Evolutionary conservation across 2,888 invertebrate species (phyloP).

Genomic region (Pachydiplax longipennis): DNA sequence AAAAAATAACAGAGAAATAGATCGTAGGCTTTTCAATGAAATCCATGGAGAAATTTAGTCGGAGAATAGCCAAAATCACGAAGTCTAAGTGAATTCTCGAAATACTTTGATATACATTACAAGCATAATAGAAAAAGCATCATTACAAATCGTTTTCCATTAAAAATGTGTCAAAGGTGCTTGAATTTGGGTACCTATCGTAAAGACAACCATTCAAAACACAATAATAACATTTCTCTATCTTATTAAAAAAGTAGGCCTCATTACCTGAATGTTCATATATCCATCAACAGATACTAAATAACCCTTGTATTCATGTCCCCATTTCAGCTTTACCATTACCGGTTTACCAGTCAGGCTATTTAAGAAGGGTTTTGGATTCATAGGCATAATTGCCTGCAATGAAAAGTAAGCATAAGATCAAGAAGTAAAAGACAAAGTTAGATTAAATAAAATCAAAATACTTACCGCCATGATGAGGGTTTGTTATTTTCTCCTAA

Average conservation of each 20-base stretch:
- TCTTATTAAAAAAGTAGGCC: too few relatives aligned
- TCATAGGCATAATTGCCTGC: slow-evolving; percentile 82
- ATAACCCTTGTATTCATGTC: slow-evolving; percentile 98
- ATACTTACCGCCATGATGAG: slow-evolving; percentile 13
- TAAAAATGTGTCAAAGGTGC: too few relatives aligned
- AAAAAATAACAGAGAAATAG: too few relatives aligned
- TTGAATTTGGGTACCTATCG: too few relatives aligned
- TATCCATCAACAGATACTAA: slow-evolving; percentile 98
- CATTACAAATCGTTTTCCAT: too few relatives aligned
- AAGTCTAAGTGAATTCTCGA: too few relatives aligned
- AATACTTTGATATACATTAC: too few relatives aligned
- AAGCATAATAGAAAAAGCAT: too few relatives aligned
- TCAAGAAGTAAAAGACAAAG: background rate
- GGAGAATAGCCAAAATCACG: too few relatives aligned
- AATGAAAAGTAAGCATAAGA: background rate
- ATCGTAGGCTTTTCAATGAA: too few relatives aligned
- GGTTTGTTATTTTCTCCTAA: background rate
- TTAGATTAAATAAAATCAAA: background rate
- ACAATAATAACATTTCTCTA: background rate
- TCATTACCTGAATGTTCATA: slow-evolving; percentile 86
- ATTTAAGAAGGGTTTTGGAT: slow-evolving; percentile 99
- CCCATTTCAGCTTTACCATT: slow-evolving; percentile 98
- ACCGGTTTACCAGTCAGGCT: slow-evolving; percentile 97
- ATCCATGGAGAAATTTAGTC: too few relatives aligned
- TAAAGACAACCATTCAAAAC: background rate